Evolutionary conservation across 1,140 invertebrate species (phyloP).

Genomic region (Brachionus sp.): DNA sequence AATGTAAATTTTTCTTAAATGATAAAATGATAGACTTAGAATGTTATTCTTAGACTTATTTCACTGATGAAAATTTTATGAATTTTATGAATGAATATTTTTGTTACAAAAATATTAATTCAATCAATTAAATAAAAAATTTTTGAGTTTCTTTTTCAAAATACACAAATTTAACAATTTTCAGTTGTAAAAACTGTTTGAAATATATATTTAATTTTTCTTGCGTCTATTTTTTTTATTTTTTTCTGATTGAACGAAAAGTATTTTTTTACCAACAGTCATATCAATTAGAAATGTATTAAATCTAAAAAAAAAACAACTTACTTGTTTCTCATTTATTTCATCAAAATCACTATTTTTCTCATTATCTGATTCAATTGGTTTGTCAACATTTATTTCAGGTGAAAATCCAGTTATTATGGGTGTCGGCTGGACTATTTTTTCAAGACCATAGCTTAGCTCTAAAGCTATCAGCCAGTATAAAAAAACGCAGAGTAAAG

Average conservation of each 20-base stretch:
- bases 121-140: neutral
- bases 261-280: too few species aligned
- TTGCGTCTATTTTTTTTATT: too few species aligned
- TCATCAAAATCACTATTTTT: slow-evolving; percentile 14
- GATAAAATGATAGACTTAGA: neutral
- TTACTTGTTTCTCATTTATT: slow-evolving; percentile 37
- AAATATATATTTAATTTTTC: too few species aligned
- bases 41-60: too few species aligned
- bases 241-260: neutral
- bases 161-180: too few species aligned
- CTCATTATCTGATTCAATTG: slow-evolving; percentile 12
- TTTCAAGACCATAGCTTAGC: slow-evolving; percentile 6
- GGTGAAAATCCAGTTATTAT: neutral
- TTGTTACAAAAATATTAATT: neutral
- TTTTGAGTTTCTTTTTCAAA: neutral
- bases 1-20: neutral
- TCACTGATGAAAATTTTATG: neutral
- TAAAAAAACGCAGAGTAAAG: neutral
- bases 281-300: too few species aligned
- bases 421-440: neutral
- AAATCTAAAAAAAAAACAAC: neutral
- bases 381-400: slow-evolving; percentile 13
- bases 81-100: neutral
- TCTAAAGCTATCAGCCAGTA: slow-evolving; percentile 18
- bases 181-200: too few species aligned